Base-by-base conservation (phyloP, 2,888 invertebrate species). In the Lasius fuliginosus region DNA sequence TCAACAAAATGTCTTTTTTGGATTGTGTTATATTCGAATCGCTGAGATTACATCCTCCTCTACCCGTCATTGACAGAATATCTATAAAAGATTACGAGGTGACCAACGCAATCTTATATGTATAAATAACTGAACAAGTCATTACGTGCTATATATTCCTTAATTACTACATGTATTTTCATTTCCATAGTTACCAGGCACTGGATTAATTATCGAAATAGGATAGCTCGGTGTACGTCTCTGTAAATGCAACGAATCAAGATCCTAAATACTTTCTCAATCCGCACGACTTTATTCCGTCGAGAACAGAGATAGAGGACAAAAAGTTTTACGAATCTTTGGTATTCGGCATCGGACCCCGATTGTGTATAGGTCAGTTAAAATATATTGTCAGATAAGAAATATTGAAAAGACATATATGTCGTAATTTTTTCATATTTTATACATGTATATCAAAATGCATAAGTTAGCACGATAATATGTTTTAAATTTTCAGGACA, bases 281-380 rank as follows among this genome's bases (percentile, higher is more conserved):
- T 73, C 92, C 94, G 2, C 74, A 86, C 0, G 84, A 87, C 60
- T 94, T 90, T 79, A 79, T 89, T 85, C 93, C 93, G 1, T 81
- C 76, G n/a, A 91, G 93, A 89, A 73, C 85, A n/a, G 86, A 90
- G 27, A 49, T 74, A 0, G 87, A 89, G 6, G 42, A 86, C 6
- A 83, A 85, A 3, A 90, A 91, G 11, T 74, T 88, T 40, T 85
- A 88, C 4, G 85, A 84, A 9, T 82, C 85, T 0, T 85, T 94
- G 67, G 89, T 92, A 27, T 93, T 93, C 62, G 93, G 93, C 23
- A 74, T 93, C 58, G 93, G 93, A 27, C 92, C 92, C 5, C 88
- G 93, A 85, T 91, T 92, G 0, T 93, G 93, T 42, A 79, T 93
- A 36, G 94, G 93, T 93, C 53, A 85, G 89, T 74, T 33, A n/a